These are phyloP conservation scores for chimpanzee (Pan troglodytes) DNA, from an alignment of 2,113 vertebrate genomes.

Conservation along the genomic window NHGRI_mPanTro3-v2.1_pri NC_072404.2:28751501-28752000, in stretches of 20 bases:
- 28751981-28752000: no score
- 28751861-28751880: no score
- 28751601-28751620: neutral
- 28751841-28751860: no score
- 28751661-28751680: neutral
- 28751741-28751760: neutral
- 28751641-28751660: neutral
- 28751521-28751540: neutral
- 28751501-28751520: neutral
- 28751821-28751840: no score
- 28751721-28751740: neutral
- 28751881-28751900: no score
- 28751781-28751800: no score
- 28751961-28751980: no score
- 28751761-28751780: neutral
- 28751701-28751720: neutral
- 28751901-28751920: no score
- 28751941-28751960: no score
- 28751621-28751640: neutral
- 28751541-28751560: neutral
- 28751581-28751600: neutral
- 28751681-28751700: neutral
- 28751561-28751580: neutral
- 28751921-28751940: no score
- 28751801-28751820: no score